phyloP scores from a whole-genome alignment of 2,888 invertebrate genomes.

The Ophion ellenae region DNA sequence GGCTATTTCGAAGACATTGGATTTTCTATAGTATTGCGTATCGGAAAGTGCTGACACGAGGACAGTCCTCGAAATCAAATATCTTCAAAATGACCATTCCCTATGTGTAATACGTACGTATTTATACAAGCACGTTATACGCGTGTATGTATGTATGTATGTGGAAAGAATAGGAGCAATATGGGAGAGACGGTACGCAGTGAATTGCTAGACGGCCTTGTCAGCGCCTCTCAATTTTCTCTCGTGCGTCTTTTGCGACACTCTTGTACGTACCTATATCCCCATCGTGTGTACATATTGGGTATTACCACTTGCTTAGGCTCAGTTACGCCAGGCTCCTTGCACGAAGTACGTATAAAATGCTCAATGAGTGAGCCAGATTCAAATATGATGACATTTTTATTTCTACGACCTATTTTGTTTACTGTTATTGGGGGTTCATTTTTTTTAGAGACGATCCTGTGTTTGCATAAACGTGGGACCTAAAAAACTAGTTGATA shows the following conservation, averaged over 20 bases:
- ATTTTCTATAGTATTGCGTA: too few relatives aligned
- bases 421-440: background rate
- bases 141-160: background rate
- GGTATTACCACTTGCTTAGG: slow-evolving; percentile 46
- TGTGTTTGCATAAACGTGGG: too few relatives aligned
- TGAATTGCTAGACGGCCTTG: slow-evolving; percentile 58
- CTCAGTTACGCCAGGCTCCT: slow-evolving; percentile 36
- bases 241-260: slow-evolving; percentile 50
- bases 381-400: background rate
- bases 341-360: slow-evolving; percentile 4
- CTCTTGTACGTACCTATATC: slow-evolving; percentile 24
- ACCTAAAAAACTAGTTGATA: too few relatives aligned
- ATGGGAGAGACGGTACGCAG: slow-evolving; percentile 38
- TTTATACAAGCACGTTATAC: too few relatives aligned
- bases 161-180: slow-evolving; percentile 21
- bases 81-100: too few relatives aligned
- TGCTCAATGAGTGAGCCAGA: background rate
- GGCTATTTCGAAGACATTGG: too few relatives aligned
- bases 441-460: background rate
- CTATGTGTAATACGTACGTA: too few relatives aligned
- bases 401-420: background rate
- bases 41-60: too few relatives aligned
- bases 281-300: slow-evolving; percentile 35
- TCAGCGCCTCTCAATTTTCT: slow-evolving; percentile 58
- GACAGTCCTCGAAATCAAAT: too few relatives aligned